Conservation (phyloP, 2,113 vertebrate genomes). For the Mustela lutreola region DNA sequence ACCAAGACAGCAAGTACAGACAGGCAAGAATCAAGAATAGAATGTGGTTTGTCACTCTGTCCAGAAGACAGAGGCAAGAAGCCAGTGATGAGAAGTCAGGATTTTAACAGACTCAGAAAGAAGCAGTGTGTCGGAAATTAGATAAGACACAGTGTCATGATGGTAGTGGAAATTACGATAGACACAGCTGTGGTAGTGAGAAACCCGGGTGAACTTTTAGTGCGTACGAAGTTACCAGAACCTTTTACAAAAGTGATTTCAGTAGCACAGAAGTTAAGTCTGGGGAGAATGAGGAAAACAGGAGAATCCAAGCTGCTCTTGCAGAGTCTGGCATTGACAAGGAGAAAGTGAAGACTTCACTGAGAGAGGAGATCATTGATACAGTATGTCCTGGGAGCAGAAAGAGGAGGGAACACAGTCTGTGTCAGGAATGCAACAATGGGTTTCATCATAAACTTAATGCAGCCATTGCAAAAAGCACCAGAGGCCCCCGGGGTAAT, state of each 20-base stretch:
- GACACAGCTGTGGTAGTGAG: background rate
- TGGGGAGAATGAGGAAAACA: background rate
- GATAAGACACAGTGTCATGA: background rate
- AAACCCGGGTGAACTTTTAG: background rate
- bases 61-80: background rate
- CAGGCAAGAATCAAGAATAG: background rate
- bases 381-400: background rate
- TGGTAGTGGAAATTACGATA: background rate
- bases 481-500: background rate
- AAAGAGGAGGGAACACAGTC: background rate
- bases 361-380: background rate
- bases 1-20: background rate
- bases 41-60: background rate
- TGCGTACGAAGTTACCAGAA: background rate
- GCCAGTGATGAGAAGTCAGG: background rate
- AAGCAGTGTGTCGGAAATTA: background rate
- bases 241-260: background rate
- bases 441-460: background rate
- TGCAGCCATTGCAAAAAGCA: background rate
- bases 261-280: background rate
- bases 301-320: background rate
- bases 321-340: background rate
- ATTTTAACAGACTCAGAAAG: conserved; percentile 15
- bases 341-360: background rate
- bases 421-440: background rate